Base-by-base conservation (phyloP, 2,797 vertebrate species). In the Eurystomus glaucurus region DNA sequence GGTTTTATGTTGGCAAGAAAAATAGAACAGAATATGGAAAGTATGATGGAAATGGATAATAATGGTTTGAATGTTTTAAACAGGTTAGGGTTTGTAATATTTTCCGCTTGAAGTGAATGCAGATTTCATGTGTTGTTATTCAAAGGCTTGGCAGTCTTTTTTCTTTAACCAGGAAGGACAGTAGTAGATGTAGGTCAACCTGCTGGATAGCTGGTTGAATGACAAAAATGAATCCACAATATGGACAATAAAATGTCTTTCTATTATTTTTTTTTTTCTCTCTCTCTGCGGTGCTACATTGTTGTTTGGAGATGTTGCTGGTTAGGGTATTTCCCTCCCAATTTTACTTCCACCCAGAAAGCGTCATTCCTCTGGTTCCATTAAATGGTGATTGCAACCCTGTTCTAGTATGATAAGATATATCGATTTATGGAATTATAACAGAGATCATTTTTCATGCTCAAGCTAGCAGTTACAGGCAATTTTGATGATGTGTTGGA, bases 391-490 rank as follows among this genome's bases (percentile, higher is more conserved):
- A 71, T 58, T 90, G 46, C 45, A 72, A 14, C 45, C 50, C 60
- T 92, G 35, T 10, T 89, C 84, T n/a, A 23, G 33, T 22, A 28
- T 39, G n/a, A n/a, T 58, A 11, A 72, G 39, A 39, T 50, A 29
- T 3, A 65, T 41, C 79, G 80, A 95, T 97, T 96, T 83, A 94
- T 93, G 75, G 80, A 84, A 86, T 74, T 89, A 28, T 71, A 93
- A 85, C 52, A 77, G 75, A 77, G 64, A 60, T 77, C 26, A 54
- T 93, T 96, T 77, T 46, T 93, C 94, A 81, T 89, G 83, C 85
- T 94, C 71, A 80, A 17, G 70, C 18, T 46, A 87, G 88, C 86
- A 88, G 81, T 95, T 96, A 96, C 74, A 86, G 79, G 85, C 93
- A 96, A 86, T 97, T 97, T 80, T 46, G 80, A 58, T 90, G 89